Conservation (phyloP, 1,140 invertebrate genomes). For the Galleria mellonella region DNA sequence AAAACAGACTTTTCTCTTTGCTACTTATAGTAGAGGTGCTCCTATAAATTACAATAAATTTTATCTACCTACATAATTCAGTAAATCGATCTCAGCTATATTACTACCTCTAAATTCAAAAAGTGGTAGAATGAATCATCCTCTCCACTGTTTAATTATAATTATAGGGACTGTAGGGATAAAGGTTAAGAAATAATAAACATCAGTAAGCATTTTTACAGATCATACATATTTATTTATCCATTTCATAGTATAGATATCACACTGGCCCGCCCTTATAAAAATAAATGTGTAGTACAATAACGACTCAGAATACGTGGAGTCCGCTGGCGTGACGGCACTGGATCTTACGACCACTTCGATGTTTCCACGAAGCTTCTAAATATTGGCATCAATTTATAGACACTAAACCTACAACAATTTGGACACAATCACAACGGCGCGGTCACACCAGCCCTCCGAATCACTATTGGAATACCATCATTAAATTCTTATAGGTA, state of each 20-base stretch:
- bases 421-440: constrained; percentile 54
- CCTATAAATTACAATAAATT: too few species aligned
- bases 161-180: too few species aligned
- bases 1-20: too few species aligned
- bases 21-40: too few species aligned
- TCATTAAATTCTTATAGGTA: constrained; percentile 50
- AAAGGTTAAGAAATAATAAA: constrained; percentile 43
- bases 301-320: constrained; percentile 49
- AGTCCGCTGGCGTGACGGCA: constrained; percentile 43
- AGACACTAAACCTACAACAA: constrained; percentile 60
- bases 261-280: constrained; percentile 74
- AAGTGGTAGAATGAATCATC: too few species aligned
- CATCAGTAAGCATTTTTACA: constrained; percentile 64
- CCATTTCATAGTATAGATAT: constrained; percentile 73
- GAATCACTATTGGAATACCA: constrained; percentile 43
- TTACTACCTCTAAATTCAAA: too few species aligned
- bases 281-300: constrained; percentile 73
- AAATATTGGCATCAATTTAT: constrained; percentile 54
- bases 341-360: constrained; percentile 14
- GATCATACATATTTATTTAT: constrained; percentile 74
- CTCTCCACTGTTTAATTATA: too few species aligned
- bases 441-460: constrained; percentile 48
- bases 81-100: too few species aligned
- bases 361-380: constrained; percentile 11
- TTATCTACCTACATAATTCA: too few species aligned